Base-by-base conservation (phyloP, 2,888 invertebrate species). In the Thalpophila matura region DNA sequence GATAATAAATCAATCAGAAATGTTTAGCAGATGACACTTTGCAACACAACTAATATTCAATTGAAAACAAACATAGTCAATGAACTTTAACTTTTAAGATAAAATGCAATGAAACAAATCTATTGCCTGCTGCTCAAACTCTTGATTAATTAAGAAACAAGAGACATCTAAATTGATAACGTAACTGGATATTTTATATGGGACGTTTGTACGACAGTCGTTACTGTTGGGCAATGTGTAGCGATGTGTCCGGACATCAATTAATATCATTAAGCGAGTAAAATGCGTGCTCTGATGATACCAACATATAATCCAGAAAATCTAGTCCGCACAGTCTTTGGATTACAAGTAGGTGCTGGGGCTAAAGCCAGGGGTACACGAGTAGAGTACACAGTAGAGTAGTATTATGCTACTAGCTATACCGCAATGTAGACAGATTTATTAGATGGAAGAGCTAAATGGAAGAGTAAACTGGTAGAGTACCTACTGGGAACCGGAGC, bases 251-350 rank as follows among this genome's bases (percentile, higher is more conserved):
- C 80, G 83, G 83, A 79, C 83, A 85, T 91, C 91, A 92, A 93
- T 92, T 92, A 90, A 91, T 87, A 86, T 89, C 85, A 90, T 89
- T 89, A 90, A 84, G 79, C 86, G 82, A 67, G 81, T 75, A 84
- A 86, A 85, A 89, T 86, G 87, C 83, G 81, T 49, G 24, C 18
- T 16, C 24, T 42, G 16, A 43, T 38, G 5, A 45, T 12, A 57
- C 14, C 47, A 12, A 46, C 1, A 27, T 3, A n/a, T 2, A 27
- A 7, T 20, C 24, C 51, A 75, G 76, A 59, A 60, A 38, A 45
- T 22, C 24, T 33, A 26, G 4, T 68, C 22, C 6, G 24, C 24
- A 14, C 33, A 40, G 14, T 16, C 29, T n/a, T 1, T 26, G 16
- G 12, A 20, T 38, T 6, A 4, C 12, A 24, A 10, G 12, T 20